phyloP scores from a whole-genome alignment of 2,888 invertebrate species.

The Cactoblastis cactorum region DNA sequence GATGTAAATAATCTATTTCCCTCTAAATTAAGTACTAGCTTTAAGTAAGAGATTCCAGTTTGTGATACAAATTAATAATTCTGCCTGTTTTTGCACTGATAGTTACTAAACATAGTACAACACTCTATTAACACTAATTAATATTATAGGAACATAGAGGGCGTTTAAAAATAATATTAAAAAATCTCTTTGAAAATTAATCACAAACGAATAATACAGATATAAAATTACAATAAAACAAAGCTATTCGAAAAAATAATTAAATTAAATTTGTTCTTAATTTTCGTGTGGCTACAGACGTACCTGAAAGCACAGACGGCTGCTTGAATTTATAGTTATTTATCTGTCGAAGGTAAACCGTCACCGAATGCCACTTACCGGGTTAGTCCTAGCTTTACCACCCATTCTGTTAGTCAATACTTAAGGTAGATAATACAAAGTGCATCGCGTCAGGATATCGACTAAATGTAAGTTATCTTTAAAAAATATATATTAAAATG shows the following conservation, averaged over 20 bases:
- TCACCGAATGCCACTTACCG: conserved; percentile 30
- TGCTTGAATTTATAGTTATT: conserved; percentile 31
- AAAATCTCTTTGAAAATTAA: conserved; percentile 49
- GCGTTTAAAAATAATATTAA: conserved; percentile 37
- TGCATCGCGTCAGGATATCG: conserved; percentile 22
- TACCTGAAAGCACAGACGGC: conserved; percentile 67
- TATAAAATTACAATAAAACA: conserved; percentile 22
- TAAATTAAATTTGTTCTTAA: conserved; percentile 55
- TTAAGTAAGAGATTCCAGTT: conserved; percentile 71
- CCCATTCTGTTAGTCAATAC: conserved; percentile 24
- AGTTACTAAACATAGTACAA: conserved; percentile 20
- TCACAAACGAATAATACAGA: conserved; percentile 48
- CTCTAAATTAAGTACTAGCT: conserved; percentile 70
- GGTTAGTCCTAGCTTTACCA: conserved; percentile 23
- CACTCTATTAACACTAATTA: conserved; percentile 27
- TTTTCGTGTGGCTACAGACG: conserved; percentile 60
- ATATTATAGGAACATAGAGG: conserved; percentile 60
- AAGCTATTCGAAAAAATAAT: conserved; percentile 31
- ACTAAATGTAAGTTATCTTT: conserved; percentile 18
- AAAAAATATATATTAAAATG: too few species aligned
- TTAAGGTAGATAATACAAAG: conserved; percentile 26
- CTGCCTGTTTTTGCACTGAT: conserved; percentile 23
- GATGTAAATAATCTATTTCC: conserved; percentile 46
- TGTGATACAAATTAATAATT: conserved; percentile 19
- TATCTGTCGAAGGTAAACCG: conserved; percentile 23